Percentiles rank a stretch among this genome's conserved stretches.
phyloP scores from a whole-genome alignment of 2,888 invertebrate genomes.

The Stenotaenia linearis region DNA sequence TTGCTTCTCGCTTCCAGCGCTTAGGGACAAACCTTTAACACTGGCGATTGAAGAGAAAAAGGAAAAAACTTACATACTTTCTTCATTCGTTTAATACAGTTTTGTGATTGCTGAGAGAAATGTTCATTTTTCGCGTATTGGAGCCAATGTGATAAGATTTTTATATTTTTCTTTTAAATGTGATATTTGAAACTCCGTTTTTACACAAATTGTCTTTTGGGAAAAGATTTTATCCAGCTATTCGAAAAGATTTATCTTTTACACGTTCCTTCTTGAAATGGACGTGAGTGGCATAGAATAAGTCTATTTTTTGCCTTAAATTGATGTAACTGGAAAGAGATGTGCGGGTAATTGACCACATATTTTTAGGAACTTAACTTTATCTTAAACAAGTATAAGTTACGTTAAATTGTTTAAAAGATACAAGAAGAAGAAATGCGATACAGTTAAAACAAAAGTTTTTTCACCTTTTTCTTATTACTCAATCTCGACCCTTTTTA shows the following conservation, averaged over 20 bases:
- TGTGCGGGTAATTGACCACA: constrained; percentile 15
- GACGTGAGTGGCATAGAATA: not conserved
- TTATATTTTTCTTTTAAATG: not conserved
- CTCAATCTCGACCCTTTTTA: not conserved
- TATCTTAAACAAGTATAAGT: too few relatives aligned
- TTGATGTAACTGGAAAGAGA: not conserved
- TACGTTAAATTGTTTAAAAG: not conserved
- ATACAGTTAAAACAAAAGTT: not conserved
- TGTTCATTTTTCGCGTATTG: too few relatives aligned
- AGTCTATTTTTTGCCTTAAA: not conserved
- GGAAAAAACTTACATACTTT: not conserved
- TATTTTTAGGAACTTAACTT: too few relatives aligned
- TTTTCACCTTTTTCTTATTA: not conserved
- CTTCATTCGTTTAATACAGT: not conserved
- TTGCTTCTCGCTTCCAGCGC: not conserved
- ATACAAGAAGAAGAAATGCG: too few relatives aligned
- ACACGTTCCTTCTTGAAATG: not conserved
- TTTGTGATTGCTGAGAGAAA: not conserved
- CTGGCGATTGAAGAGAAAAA: not conserved
- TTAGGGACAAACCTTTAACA: not conserved
- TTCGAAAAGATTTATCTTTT: not conserved
- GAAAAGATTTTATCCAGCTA: not conserved
- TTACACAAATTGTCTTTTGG: not conserved
- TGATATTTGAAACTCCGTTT: not conserved
- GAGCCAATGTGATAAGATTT: too few relatives aligned